Conservation (phyloP, 1,140 invertebrate species). For the Odontomachus brunneus region DNA sequence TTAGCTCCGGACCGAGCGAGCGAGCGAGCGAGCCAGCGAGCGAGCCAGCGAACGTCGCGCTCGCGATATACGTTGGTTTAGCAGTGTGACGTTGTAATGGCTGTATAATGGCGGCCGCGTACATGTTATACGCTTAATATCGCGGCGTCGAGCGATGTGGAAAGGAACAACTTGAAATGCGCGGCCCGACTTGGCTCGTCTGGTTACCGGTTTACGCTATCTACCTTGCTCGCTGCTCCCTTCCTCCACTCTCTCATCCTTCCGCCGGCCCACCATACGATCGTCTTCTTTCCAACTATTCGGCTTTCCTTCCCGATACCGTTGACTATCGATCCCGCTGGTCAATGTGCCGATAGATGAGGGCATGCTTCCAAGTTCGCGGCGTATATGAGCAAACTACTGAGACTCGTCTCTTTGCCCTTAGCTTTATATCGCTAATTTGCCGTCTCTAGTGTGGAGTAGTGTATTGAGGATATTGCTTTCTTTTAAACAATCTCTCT, state of each 20-base stretch:
- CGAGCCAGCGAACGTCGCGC: conserved; percentile 27
- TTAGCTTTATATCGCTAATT: too few species aligned
- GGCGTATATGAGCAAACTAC: too few species aligned
- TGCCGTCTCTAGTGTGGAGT: too few species aligned
- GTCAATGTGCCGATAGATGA: neutral
- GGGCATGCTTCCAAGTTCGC: neutral
- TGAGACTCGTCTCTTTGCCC: too few species aligned
- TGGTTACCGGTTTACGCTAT: neutral
- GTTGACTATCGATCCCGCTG: conserved; percentile 1
- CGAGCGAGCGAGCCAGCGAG: neutral
- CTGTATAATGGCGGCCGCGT: conserved; percentile 74
- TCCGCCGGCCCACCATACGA: neutral
- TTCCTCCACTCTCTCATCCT: too few species aligned
- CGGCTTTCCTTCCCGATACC: neutral
- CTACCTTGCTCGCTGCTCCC: neutral
- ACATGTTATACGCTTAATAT: conserved; percentile 73
- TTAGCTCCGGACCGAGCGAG: conserved; percentile 35
- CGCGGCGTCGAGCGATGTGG: conserved; percentile 64
- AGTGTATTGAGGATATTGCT: too few species aligned
- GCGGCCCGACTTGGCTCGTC: conserved; percentile 50
- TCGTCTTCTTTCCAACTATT: neutral
- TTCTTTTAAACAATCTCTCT: too few species aligned
- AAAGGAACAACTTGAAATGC: conserved; percentile 71
- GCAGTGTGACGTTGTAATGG: conserved; percentile 76
- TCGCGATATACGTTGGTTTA: conserved; percentile 63